Conservation (phyloP, 2,888 invertebrate genomes). For the Phasia obesa region DNA sequence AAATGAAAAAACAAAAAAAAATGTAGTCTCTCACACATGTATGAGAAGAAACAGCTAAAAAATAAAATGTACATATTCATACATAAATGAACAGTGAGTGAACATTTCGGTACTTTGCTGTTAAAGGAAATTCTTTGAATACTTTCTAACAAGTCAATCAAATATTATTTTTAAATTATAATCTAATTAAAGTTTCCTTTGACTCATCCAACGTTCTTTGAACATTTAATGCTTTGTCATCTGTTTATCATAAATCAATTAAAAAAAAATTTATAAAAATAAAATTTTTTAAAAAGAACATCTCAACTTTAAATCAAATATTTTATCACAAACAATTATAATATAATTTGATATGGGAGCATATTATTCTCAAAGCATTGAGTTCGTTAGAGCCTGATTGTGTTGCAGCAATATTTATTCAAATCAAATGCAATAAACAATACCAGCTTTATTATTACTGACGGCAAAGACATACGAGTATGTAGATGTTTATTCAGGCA, state of each 20-base stretch:
- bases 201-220: background rate
- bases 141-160: no score
- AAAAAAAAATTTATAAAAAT: background rate
- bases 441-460: background rate
- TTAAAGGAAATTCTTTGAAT: background rate
- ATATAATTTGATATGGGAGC: slow-evolving; percentile 23
- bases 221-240: background rate
- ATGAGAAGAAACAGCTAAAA: no score
- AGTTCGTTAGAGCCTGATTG: background rate
- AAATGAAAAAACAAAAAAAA: no score
- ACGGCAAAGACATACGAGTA: background rate
- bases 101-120: no score
- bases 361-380: slow-evolving; percentile 12
- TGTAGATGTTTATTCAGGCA: slow-evolving; percentile 1
- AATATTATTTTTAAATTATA: no score
- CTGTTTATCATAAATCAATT: background rate
- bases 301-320: slow-evolving; percentile 10
- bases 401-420: background rate
- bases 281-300: slow-evolving; percentile 1
- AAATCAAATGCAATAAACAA: background rate
- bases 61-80: no score
- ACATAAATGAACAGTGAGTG: no score
- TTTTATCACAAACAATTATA: slow-evolving; percentile 25
- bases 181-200: no score
- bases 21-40: no score